Evolutionary conservation across 2,113 vertebrate species (phyloP).

Genomic region (Mobula birostris): DNA sequence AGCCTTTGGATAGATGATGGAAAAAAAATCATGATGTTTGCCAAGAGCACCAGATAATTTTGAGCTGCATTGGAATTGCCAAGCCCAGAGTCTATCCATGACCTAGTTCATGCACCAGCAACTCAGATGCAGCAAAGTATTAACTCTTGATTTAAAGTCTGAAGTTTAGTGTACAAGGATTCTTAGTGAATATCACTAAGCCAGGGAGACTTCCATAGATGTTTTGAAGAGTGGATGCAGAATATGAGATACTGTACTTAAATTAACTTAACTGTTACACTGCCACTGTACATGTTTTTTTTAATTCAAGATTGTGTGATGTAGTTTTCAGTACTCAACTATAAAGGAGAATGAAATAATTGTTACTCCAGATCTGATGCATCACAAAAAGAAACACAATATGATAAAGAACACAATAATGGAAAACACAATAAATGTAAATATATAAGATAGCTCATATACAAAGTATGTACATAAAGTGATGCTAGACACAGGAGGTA

Average conservation of each 20-base stretch:
- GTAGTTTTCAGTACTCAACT: no score
- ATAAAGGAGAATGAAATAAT: no score
- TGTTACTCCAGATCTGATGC: no score
- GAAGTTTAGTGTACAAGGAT: neutral
- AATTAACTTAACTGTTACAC: no score
- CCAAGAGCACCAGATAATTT: neutral
- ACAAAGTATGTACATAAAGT: no score
- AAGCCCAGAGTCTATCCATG: neutral
- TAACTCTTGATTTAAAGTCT: neutral
- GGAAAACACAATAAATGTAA: no score
- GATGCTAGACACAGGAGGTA: no score
- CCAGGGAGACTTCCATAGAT: neutral
- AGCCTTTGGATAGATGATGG: neutral
- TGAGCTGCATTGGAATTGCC: neutral
- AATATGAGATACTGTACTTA: neutral
- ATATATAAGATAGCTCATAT: no score
- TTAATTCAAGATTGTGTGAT: no score
- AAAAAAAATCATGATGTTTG: neutral
- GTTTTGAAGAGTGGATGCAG: neutral
- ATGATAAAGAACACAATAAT: no score
- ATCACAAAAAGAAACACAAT: no score
- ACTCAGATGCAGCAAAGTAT: neutral
- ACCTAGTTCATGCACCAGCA: neutral
- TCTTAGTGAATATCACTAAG: neutral
- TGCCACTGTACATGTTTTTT: no score